Evolutionary conservation across 2,113 vertebrate genomes (phyloP).

Genomic region (Neolamprologus caudopunctatus): DNA sequence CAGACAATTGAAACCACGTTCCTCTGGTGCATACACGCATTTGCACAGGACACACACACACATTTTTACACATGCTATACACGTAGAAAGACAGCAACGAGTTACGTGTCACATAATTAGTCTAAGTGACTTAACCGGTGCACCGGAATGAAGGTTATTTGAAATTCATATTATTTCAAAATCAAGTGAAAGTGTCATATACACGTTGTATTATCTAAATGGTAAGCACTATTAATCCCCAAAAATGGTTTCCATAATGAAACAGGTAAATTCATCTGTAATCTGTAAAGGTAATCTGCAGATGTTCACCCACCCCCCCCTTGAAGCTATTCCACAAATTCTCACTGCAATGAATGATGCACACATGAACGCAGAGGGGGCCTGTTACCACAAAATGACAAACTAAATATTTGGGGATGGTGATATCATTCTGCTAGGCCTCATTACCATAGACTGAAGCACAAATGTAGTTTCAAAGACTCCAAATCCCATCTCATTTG

Average conservation of each 20-base stretch:
- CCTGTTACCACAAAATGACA: constrained; percentile 52
- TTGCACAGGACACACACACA: neutral
- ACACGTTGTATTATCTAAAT: neutral
- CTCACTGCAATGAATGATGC: neutral
- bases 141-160: neutral
- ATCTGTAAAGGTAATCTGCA: neutral
- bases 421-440: constrained; percentile 54
- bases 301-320: neutral
- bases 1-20: constrained; percentile 39
- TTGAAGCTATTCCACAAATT: neutral
- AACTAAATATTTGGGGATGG: constrained; percentile 59
- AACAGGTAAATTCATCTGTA: neutral
- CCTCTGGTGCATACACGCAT: neutral
- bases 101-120: neutral
- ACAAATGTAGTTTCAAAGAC: constrained; percentile 58
- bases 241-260: neutral
- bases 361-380: constrained; percentile 18
- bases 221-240: neutral
- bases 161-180: neutral
- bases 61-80: neutral
- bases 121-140: neutral
- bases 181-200: neutral
- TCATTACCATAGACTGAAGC: constrained; percentile 61
- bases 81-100: neutral
- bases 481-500: constrained; percentile 50